Evolutionary conservation across 2,113 vertebrate species (phyloP).

Genomic region (Sapayoa aenigma): DNA sequence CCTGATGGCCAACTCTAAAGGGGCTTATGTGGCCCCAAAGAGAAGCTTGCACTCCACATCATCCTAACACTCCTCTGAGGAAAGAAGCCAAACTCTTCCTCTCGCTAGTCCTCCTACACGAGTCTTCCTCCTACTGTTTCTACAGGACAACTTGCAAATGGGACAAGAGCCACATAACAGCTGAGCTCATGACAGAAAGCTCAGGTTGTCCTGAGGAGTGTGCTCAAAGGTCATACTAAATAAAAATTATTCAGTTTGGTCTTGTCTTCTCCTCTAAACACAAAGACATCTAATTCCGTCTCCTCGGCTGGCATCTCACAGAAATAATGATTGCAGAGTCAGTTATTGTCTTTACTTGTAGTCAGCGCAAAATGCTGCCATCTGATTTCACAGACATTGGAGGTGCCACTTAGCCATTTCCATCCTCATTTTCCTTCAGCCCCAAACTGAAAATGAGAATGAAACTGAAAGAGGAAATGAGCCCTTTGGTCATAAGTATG

Average conservation of each 20-base stretch:
- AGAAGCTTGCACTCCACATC: not conserved
- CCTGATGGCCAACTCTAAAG: not conserved
- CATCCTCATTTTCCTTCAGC: not conserved
- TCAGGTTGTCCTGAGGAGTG: not conserved
- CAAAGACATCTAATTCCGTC: not conserved
- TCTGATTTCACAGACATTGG: not conserved
- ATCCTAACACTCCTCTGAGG: not conserved
- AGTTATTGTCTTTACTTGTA: not conserved
- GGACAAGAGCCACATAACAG: not conserved
- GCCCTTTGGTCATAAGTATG: not conserved
- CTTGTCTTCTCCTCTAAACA: not conserved
- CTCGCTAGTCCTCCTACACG: not conserved
- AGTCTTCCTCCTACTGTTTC: not conserved
- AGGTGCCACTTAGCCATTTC: not conserved
- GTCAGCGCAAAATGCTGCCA: not conserved
- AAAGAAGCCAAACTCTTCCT: not conserved
- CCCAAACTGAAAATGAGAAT: conserved; percentile 40
- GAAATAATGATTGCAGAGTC: not conserved
- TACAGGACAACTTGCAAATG: not conserved
- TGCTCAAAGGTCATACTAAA: rapidly evolving
- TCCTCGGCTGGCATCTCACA: not conserved
- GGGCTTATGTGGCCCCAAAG: not conserved
- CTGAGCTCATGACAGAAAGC: not conserved
- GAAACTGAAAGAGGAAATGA: conserved; percentile 35
- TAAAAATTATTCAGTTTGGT: not conserved